Conservation (phyloP, 2,797 vertebrate genomes). For the Xiphorhynchus erythropygius region DNA sequence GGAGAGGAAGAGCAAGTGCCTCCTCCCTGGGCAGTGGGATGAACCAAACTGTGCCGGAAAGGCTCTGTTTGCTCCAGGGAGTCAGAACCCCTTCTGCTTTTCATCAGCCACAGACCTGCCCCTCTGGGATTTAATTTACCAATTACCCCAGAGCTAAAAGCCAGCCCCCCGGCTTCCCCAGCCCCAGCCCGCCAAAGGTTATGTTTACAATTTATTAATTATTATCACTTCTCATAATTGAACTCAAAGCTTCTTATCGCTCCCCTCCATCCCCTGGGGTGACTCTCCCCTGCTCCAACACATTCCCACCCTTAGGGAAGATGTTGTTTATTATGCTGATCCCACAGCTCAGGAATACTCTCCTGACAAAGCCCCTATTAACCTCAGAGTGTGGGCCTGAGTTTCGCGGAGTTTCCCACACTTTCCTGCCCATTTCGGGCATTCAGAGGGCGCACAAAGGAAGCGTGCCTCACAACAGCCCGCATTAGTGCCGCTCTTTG, state of each 20-base stretch:
- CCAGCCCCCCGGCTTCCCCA: background rate
- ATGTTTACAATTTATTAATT: constrained; percentile 60
- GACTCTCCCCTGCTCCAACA: constrained; percentile 24
- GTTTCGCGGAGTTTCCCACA: constrained; percentile 79
- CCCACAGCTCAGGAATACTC: constrained; percentile 51
- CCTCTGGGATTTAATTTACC: background rate
- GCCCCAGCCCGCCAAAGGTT: background rate
- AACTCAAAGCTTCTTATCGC: background rate
- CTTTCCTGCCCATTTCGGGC: constrained; percentile 76
- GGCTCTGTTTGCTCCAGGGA: background rate
- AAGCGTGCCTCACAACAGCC: constrained; percentile 79
- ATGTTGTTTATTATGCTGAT: constrained; percentile 66
- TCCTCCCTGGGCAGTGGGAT: background rate
- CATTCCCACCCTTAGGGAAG: constrained; percentile 49
- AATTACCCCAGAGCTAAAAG: background rate
- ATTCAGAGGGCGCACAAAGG: constrained; percentile 76
- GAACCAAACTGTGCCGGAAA: background rate
- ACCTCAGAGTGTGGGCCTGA: constrained; percentile 72
- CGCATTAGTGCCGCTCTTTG: constrained; percentile 68
- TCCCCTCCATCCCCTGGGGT: background rate
- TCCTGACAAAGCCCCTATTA: constrained; percentile 69
- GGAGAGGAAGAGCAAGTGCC: background rate
- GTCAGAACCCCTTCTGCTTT: background rate
- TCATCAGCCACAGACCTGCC: background rate
- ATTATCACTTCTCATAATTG: constrained; percentile 49